These are phyloP conservation scores for Neodiprion pinetum DNA, from an alignment of 1,140 invertebrate genomes.

Conservation along the genomic window DNA sequence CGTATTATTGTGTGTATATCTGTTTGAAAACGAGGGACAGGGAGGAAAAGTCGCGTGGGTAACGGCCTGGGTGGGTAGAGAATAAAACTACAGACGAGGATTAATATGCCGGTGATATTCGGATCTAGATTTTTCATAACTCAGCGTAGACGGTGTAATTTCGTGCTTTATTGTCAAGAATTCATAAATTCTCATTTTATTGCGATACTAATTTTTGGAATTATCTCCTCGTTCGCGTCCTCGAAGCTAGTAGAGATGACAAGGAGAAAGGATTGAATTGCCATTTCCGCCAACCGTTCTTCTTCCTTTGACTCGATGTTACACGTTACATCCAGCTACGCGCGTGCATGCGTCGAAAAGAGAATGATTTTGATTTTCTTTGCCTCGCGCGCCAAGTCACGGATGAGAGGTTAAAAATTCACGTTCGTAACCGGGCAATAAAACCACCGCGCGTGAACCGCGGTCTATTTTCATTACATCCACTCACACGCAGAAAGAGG, in stretches of 20 bases:
- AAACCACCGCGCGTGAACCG: neutral
- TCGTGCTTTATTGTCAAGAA: slow-evolving; percentile 1
- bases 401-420: neutral
- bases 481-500: neutral
- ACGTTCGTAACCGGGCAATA: neutral
- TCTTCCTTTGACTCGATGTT: no score
- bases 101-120: slow-evolving; percentile 25
- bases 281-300: no score
- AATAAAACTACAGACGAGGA: slow-evolving; percentile 46
- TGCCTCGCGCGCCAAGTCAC: no score
- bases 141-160: neutral
- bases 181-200: slow-evolving; percentile 6
- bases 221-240: neutral
- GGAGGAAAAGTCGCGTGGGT: neutral
- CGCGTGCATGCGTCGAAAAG: slow-evolving; percentile 28
- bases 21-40: neutral
- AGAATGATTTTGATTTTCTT: no score
- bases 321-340: slow-evolving; percentile 17
- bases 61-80: slow-evolving; percentile 34
- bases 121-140: neutral
- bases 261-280: no score
- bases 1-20: neutral
- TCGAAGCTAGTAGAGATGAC: no score
- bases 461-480: neutral
- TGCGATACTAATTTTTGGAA: slow-evolving; percentile 11